Evolutionary conservation across 2,888 invertebrate species (phyloP).

Genomic region (Elgonia sp.): DNA sequence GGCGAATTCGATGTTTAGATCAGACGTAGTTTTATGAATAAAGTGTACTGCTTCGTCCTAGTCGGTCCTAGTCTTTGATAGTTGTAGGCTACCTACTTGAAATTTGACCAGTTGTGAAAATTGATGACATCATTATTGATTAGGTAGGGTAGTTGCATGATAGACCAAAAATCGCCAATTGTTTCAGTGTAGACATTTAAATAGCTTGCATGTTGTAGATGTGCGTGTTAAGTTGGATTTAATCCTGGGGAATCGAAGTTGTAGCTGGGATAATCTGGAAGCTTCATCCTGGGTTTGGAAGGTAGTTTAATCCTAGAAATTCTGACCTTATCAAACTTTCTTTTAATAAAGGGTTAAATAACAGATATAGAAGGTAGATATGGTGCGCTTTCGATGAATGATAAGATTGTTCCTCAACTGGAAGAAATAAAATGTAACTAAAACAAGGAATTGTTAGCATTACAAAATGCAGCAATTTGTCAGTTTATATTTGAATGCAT

Average conservation of each 20-base stretch:
- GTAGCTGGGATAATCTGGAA: too few species aligned
- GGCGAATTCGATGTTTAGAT: constrained; percentile 57
- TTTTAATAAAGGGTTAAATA: too few species aligned
- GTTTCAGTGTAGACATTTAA: constrained; percentile 36
- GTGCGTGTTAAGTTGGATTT: constrained; percentile 24
- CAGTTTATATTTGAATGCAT: too few species aligned
- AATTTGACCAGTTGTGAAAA: constrained; percentile 43
- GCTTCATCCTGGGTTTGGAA: neutral
- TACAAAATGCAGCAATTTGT: too few species aligned
- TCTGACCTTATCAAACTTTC: too few species aligned
- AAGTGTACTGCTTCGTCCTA: constrained; percentile 65
- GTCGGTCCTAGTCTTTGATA: constrained; percentile 61
- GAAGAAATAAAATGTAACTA: too few species aligned
- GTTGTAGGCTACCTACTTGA: constrained; percentile 36
- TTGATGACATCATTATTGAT: constrained; percentile 32
- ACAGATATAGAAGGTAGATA: too few species aligned
- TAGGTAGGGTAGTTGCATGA: constrained; percentile 55
- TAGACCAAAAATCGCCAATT: constrained; percentile 18
- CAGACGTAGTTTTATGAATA: constrained; percentile 42
- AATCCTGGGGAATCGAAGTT: neutral
- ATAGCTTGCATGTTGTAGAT: constrained; percentile 48
- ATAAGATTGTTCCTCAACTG: too few species aligned
- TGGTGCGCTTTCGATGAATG: too few species aligned
- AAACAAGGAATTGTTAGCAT: too few species aligned
- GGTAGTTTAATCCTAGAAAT: too few species aligned